Conservation (phyloP, 2,888 invertebrate genomes). For the Yponomeuta evonymella region DNA sequence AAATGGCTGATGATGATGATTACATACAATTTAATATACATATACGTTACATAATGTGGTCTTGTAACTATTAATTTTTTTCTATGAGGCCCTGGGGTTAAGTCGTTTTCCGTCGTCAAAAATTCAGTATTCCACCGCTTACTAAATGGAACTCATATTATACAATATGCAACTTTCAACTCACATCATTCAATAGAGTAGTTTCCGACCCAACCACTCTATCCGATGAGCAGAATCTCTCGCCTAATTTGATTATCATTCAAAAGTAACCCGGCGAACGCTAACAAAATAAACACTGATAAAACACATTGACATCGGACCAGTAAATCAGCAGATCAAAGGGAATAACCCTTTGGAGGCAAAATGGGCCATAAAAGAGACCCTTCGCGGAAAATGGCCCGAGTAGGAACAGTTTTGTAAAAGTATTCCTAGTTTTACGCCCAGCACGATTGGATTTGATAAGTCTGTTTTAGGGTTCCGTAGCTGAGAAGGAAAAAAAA, state of each 20-base stretch:
- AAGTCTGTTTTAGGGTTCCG: neutral
- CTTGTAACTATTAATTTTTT: too few species aligned
- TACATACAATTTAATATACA: too few species aligned
- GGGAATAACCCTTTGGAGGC: neutral
- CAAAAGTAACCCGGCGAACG: neutral
- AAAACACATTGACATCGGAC: neutral
- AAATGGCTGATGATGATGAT: too few species aligned
- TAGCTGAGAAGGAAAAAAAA: too few species aligned
- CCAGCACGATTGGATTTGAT: neutral
- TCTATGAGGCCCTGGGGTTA: too few species aligned
- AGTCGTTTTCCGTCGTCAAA: too few species aligned
- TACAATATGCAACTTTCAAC: too few species aligned
- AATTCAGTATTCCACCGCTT: too few species aligned
- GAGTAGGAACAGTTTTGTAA: neutral
- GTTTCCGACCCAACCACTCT: neutral
- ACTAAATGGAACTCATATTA: too few species aligned
- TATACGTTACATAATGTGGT: too few species aligned
- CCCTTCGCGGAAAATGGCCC: neutral
- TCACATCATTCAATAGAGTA: neutral
- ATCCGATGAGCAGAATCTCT: neutral
- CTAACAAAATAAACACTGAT: neutral
- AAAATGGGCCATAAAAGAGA: neutral
- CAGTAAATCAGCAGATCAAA: conserved; percentile 3
- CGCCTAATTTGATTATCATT: conserved; percentile 1
- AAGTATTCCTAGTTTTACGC: neutral